Evolutionary conservation across 2,888 invertebrate genomes (phyloP).

Genomic region (Homarus gammarus): DNA sequence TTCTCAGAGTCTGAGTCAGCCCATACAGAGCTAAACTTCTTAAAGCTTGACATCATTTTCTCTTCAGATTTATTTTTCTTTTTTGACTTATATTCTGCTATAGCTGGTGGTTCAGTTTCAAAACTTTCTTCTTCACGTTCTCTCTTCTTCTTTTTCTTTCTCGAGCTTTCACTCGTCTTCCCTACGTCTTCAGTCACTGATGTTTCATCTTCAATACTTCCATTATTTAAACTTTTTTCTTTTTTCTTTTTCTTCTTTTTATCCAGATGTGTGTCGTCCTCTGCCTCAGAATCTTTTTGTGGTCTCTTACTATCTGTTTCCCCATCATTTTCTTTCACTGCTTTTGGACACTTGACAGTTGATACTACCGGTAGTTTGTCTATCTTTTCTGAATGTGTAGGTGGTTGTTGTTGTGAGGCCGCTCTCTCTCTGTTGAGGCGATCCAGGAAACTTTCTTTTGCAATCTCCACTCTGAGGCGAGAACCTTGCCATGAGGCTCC

Average conservation of each 20-base stretch:
- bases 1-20: constrained; percentile 56
- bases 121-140: neutral
- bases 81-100: constrained; percentile 8
- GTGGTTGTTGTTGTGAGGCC: neutral
- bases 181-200: neutral
- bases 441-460: constrained; percentile 74
- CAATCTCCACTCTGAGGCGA: constrained; percentile 64
- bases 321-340: neutral
- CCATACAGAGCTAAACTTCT: constrained; percentile 61
- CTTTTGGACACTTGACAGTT: neutral
- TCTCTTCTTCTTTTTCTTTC: neutral
- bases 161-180: neutral
- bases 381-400: neutral
- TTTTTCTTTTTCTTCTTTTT: neutral
- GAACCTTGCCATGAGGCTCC: constrained; percentile 57
- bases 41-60: constrained; percentile 55
- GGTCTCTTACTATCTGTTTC: neutral
- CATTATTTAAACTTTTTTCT: neutral
- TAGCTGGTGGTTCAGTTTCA: neutral
- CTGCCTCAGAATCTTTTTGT: neutral
- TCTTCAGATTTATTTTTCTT: constrained; percentile 50
- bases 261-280: neutral
- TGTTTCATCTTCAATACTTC: constrained; percentile 1
- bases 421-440: constrained; percentile 69
- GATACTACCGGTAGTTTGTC: neutral